Percentiles rank a stretch among this genome's conserved stretches.
These are phyloP conservation scores for Erebia palarica DNA, from an alignment of 2,888 invertebrate genomes.

Conservation along the genomic window DNA sequence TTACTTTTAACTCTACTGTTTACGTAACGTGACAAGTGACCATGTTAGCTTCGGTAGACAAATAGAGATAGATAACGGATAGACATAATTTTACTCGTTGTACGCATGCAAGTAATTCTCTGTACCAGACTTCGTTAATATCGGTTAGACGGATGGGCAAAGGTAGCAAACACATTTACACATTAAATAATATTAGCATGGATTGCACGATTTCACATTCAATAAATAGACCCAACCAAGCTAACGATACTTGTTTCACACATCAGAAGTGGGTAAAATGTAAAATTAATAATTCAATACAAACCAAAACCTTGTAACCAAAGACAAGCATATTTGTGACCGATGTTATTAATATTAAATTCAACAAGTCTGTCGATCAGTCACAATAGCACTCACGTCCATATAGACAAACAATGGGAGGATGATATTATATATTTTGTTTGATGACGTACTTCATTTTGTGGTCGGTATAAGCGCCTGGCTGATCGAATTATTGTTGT, in stretches of 20 bases:
- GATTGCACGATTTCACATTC: too few relatives aligned
- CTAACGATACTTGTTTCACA: background rate
- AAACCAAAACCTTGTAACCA: slow-evolving; percentile 17
- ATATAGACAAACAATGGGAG: slow-evolving; percentile 37
- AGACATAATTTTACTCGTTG: too few relatives aligned
- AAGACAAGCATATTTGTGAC: slow-evolving; percentile 3
- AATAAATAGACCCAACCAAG: background rate
- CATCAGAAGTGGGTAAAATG: background rate
- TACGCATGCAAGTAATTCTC: too few relatives aligned
- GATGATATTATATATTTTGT: slow-evolving; percentile 28
- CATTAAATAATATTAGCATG: too few relatives aligned
- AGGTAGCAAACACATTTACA: too few relatives aligned
- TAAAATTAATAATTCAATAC: slow-evolving; percentile 14
- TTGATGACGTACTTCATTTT: slow-evolving; percentile 11
- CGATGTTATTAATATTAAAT: slow-evolving; percentile 33
- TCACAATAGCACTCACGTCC: slow-evolving; percentile 32
- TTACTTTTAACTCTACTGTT: too few relatives aligned
- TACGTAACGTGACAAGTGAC: too few relatives aligned
- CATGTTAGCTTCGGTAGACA: too few relatives aligned
- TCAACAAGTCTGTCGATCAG: slow-evolving; percentile 29
- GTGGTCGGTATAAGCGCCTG: slow-evolving; percentile 11
- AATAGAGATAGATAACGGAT: too few relatives aligned
- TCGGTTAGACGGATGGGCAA: too few relatives aligned
- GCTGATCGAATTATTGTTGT: slow-evolving; percentile 9
- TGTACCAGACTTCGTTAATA: too few relatives aligned